Conservation (phyloP, 1,140 invertebrate genomes). For the Cheumatopsyche charites region DNA sequence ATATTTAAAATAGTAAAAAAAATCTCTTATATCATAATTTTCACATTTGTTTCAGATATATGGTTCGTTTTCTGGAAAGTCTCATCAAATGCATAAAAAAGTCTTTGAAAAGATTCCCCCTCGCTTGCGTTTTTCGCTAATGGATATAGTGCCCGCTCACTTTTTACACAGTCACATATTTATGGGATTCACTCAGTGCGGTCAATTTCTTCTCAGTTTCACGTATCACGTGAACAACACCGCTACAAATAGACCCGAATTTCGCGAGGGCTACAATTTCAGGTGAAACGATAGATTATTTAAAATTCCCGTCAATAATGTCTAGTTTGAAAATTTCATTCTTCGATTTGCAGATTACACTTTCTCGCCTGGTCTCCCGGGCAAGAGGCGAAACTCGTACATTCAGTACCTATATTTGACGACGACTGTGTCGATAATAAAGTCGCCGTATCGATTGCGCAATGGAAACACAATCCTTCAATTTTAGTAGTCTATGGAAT, state of each 20-base stretch:
- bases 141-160: slow-evolving; percentile 62
- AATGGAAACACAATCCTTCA: slow-evolving; percentile 64
- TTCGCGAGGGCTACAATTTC: slow-evolving; percentile 57
- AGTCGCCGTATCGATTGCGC: slow-evolving; percentile 64
- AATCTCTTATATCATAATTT: not conserved
- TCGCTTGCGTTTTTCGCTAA: slow-evolving; percentile 65
- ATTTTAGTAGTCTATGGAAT: slow-evolving; percentile 65
- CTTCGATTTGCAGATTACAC: slow-evolving; percentile 52
- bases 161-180: slow-evolving; percentile 75
- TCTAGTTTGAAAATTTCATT: too few species aligned
- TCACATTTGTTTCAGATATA: slow-evolving; percentile 52
- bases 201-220: slow-evolving; percentile 89
- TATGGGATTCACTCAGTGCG: slow-evolving; percentile 92
- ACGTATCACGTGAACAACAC: slow-evolving; percentile 50
- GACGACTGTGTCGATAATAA: slow-evolving; percentile 65
- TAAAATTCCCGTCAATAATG: not conserved
- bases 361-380: slow-evolving; percentile 60
- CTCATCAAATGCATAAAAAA: slow-evolving; percentile 52
- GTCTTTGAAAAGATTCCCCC: slow-evolving; percentile 67
- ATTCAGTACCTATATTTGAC: slow-evolving; percentile 63
- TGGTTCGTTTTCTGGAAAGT: slow-evolving; percentile 56
- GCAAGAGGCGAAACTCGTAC: slow-evolving; percentile 54
- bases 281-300: slow-evolving; percentile 49
- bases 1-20: not conserved
- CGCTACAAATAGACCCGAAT: slow-evolving; percentile 19